phyloP scores from a whole-genome alignment of 2,797 vertebrate genomes.

The Psittacula echo region DNA sequence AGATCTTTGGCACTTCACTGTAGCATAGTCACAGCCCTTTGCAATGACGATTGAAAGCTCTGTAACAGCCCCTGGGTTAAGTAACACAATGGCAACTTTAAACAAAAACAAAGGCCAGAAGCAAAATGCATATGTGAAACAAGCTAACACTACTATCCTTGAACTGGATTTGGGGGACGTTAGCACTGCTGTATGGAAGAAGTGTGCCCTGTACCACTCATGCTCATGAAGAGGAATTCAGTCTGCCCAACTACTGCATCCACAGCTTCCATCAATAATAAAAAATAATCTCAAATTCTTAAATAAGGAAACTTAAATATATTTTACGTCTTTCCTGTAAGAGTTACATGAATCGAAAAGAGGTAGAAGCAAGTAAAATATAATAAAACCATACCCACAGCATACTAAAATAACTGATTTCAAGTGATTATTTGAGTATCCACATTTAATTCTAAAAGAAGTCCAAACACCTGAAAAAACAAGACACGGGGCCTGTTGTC shows the following conservation, averaged over 20 bases:
- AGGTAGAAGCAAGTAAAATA: neutral
- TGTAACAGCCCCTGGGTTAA: neutral
- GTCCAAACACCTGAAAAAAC: neutral
- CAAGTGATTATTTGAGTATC: neutral
- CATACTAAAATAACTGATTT: neutral
- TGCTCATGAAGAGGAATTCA: neutral
- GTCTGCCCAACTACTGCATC: neutral
- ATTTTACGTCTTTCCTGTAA: neutral
- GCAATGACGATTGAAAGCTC: neutral
- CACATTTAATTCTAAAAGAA: neutral
- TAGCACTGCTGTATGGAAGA: neutral
- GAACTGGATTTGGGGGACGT: neutral
- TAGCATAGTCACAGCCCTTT: neutral
- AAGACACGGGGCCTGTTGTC: neutral
- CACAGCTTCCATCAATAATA: neutral
- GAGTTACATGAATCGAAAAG: neutral
- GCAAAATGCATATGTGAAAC: fast-evolving
- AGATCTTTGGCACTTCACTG: neutral
- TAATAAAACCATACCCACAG: neutral
- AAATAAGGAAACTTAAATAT: neutral
- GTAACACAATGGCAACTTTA: neutral
- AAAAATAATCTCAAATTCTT: neutral
- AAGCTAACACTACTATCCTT: neutral
- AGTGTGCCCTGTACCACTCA: neutral
- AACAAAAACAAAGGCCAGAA: neutral